These are phyloP conservation scores for Pagrus major DNA, from an alignment of 2,113 vertebrate species.

Conservation along the genomic window DNA sequence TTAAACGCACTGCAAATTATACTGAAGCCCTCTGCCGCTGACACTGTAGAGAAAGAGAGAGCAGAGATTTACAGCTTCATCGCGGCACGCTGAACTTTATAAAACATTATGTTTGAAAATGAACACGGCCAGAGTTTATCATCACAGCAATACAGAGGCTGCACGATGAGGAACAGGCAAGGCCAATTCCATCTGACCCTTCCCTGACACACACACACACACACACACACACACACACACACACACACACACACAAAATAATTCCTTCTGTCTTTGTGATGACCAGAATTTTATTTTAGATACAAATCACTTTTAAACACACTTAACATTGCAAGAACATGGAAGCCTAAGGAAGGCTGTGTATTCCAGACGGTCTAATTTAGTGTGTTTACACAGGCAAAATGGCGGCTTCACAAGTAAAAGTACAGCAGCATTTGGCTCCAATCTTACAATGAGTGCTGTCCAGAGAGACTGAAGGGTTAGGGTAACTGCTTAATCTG, in stretches of 20 bases:
- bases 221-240: slow-evolving; percentile 13
- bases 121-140: slow-evolving; percentile 42
- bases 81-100: slow-evolving; percentile 54
- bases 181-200: slow-evolving; percentile 17
- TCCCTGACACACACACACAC: background rate
- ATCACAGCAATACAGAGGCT: slow-evolving; percentile 4
- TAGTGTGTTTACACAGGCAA: background rate
- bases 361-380: background rate
- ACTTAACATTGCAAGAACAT: background rate
- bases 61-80: slow-evolving; percentile 51
- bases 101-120: slow-evolving; percentile 61
- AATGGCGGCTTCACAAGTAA: background rate
- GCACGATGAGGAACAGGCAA: background rate
- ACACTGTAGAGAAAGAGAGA: slow-evolving; percentile 26
- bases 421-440: background rate
- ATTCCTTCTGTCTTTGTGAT: background rate
- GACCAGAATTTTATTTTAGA: background rate
- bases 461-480: background rate
- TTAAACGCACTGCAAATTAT: slow-evolving; percentile 64
- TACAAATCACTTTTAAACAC: background rate
- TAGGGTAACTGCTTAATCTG: background rate
- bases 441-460: background rate
- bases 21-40: slow-evolving; percentile 32
- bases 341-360: background rate
- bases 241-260: background rate